phyloP scores from a whole-genome alignment of 2,888 invertebrate genomes.

The Xestia ashworthii region DNA sequence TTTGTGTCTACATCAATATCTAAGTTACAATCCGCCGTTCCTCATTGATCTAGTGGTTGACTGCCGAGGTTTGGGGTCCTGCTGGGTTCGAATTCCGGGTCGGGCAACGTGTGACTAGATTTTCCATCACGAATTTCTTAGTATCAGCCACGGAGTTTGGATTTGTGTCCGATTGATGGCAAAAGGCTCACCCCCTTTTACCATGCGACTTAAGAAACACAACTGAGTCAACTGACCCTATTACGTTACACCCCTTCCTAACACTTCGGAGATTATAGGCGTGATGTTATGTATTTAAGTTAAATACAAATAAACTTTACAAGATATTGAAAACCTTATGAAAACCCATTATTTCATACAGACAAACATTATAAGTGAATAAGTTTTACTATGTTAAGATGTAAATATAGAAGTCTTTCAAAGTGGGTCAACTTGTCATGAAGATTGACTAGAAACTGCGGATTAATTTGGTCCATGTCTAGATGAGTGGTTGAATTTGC shows the following conservation, averaged over 20 bases:
- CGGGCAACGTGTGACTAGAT: too few species aligned
- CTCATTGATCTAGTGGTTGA: too few species aligned
- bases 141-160: too few species aligned
- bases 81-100: too few species aligned
- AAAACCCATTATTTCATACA: not conserved
- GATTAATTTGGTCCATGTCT: slow-evolving; percentile 47
- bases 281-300: not conserved
- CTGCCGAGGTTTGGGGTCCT: too few species aligned
- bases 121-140: too few species aligned
- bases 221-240: too few species aligned
- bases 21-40: not conserved
- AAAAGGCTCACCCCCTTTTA: too few species aligned
- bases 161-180: too few species aligned
- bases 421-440: slow-evolving; percentile 58
- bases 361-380: not conserved
- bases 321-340: too few species aligned
- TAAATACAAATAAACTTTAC: not conserved
- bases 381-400: not conserved
- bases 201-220: too few species aligned
- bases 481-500: slow-evolving; percentile 38
- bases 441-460: slow-evolving; percentile 49
- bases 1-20: too few species aligned
- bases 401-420: slow-evolving; percentile 27
- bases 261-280: not conserved
- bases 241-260: not conserved